Conservation (phyloP, 2,888 invertebrate genomes). For the Plebejus melissa region DNA sequence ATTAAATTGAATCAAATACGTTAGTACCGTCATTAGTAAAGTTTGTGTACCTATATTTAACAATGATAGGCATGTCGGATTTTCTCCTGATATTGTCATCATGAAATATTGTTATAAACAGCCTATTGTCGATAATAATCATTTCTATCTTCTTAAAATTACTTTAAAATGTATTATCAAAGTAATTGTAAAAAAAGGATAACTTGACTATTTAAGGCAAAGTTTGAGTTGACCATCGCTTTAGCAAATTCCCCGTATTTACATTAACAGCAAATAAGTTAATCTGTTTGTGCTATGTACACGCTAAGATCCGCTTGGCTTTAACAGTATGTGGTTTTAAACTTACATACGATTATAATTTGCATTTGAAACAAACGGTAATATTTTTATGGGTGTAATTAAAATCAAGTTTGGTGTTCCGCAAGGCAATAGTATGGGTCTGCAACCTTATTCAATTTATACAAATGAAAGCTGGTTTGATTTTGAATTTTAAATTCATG, state of each 20-base stretch:
- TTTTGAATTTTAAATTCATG: slow-evolving; percentile 1
- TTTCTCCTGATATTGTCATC: no score
- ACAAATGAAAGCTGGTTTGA: not conserved
- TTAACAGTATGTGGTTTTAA: not conserved
- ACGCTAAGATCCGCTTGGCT: slow-evolving; percentile 13
- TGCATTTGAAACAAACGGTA: not conserved
- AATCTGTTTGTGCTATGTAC: slow-evolving; percentile 15
- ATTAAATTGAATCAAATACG: no score
- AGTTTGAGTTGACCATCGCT: not conserved
- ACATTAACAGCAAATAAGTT: slow-evolving; percentile 17
- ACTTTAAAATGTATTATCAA: no score
- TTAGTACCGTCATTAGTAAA: no score
- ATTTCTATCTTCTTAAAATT: no score
- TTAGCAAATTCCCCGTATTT: slow-evolving; percentile 10
- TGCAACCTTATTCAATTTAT: not conserved
- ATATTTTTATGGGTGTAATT: not conserved
- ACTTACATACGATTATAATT: not conserved
- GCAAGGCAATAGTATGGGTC: slow-evolving; percentile 1
- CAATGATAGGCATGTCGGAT: no score
- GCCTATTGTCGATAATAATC: no score
- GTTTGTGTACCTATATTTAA: no score
- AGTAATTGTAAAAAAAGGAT: not conserved
- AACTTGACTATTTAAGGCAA: not conserved
- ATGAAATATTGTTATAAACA: no score
- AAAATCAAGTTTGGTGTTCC: not conserved